Base-by-base conservation (phyloP, 1,140 invertebrate genomes). In the Pantala flavescens region DNA sequence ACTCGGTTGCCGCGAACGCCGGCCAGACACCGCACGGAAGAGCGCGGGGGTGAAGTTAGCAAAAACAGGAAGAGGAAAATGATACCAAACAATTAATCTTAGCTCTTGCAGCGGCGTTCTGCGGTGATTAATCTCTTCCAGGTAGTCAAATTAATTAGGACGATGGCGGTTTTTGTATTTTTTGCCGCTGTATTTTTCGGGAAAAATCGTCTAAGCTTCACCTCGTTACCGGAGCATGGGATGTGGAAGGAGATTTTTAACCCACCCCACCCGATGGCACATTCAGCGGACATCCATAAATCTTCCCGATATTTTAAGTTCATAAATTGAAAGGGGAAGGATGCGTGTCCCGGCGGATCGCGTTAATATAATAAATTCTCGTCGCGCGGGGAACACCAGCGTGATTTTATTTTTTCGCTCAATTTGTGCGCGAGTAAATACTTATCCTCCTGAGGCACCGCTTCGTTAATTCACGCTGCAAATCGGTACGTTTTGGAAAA, bases 51-150 rank as follows among this genome's bases (percentile, higher is more conserved):
- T 5, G 12, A 16, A 63, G 49, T 21, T 19, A 63, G 49, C 49
- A 63, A 63, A 63, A 63, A 63, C 49, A 16, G 49, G 49, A 63
- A 63, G 49, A 21, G 49, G 49, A 21, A 63, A 63, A 63, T 63
- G 49, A 63, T 63, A 21, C 49, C 49, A 21, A 63, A 63, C 49
- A 63, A 63, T 63, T 63, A 63, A 63, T 63, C 49, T 63, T 63
- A 21, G 49, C 49, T 16, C 49, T 63, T 21, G 12, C 14, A 63
- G 16, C n/a, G 12, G 12, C 49, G 49, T 21, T 63, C 49, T 21
- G n/a, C n/a, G 16, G 14, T 63, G 49, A 63, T 63, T 63, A 19
- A 63, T 63, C 14, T 63, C 49, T 63, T 21, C 49, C 49, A 63
- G n/a, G 16, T 63, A 63, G 49, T 63, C 49, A 63, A 63, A 63